Evolutionary conservation across 2,888 invertebrate species (phyloP), one percentile per base, ranked within the genome.

Genomic region (Branchipolynoe longqiensis): DNA sequence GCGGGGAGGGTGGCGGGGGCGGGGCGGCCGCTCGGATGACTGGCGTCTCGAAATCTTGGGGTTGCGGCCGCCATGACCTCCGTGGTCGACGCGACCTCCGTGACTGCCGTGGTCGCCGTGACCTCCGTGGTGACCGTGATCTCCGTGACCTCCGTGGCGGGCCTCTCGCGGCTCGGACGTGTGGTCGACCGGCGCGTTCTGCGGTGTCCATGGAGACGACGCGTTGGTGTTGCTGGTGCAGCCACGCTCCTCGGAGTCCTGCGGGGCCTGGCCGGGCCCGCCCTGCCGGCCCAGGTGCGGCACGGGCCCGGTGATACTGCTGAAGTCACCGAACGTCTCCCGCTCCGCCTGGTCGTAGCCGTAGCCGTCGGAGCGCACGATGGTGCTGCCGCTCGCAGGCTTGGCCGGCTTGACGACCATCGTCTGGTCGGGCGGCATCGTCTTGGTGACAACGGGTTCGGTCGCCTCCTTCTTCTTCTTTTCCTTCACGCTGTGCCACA

Each of bases 401-500:
- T 41, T 41, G 78, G 54, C 48, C 18, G 78, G 78, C 48, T 78
- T 78, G 25, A 78, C 48, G 48, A 31, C 28, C 48, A 48, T 78
- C 36, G 14, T 69, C 69, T 69, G n/a, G n/a, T 69, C 25, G 28
- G 78, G 78, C 6, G 62, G 62, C 18, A 48, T 25, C 1, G 48
- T 78, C 2, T 25, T 54, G 8, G 78, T 41, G 4, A 41, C 40
- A 1, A 40, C 40, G 1, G 41, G 48, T 12, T 0, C 31, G 12
- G 25, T 36, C 40, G 62, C 64, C 56, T 85, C 40, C 33, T 18
- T 40, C 48, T 64, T 73, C 22, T 28, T 41, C 22, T 33, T 54
- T 48, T 87, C 89, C 85, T 91, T 90, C 87, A 89, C 87, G 88
- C 94, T 94, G 89, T 93, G 88, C 89, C 91, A 88, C 74, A 93